A percentile compares a stretch with the other conserved stretches of the same genome.
phyloP scores from a whole-genome alignment of 2,797 vertebrate species.

The Lacerta bilineata region DNA sequence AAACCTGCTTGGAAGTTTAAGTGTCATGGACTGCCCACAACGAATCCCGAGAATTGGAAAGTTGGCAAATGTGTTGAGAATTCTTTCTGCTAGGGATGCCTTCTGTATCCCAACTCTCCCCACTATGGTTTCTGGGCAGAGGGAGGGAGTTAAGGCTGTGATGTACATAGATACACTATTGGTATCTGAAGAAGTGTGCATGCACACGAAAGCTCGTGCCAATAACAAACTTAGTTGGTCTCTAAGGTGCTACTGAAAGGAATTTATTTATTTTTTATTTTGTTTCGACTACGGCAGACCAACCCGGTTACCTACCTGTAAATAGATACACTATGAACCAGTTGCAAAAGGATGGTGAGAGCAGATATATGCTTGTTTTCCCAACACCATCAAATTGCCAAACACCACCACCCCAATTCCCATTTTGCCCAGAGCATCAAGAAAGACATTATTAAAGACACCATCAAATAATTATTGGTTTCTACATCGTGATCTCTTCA shows the following conservation, averaged over 20 bases:
- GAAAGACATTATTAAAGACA: background rate
- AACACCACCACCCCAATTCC: background rate
- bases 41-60: background rate
- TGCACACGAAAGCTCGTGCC: no score
- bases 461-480: background rate
- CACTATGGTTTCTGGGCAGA: background rate
- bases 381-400: background rate
- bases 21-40: background rate
- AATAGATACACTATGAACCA: background rate
- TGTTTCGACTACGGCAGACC: no score
- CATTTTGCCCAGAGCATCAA: background rate
- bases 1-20: background rate
- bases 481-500: no score
- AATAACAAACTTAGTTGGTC: no score
- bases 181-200: no score
- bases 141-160: background rate
- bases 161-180: background rate
- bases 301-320: background rate
- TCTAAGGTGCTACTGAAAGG: no score
- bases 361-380: background rate
- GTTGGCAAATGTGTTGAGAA: background rate
- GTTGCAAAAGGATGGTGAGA: background rate
- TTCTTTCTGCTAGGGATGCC: background rate
- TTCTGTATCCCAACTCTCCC: background rate
- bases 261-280: no score